Base-by-base conservation (phyloP, 1,140 invertebrate genomes). In the Drosophila parabipectinata region DNA sequence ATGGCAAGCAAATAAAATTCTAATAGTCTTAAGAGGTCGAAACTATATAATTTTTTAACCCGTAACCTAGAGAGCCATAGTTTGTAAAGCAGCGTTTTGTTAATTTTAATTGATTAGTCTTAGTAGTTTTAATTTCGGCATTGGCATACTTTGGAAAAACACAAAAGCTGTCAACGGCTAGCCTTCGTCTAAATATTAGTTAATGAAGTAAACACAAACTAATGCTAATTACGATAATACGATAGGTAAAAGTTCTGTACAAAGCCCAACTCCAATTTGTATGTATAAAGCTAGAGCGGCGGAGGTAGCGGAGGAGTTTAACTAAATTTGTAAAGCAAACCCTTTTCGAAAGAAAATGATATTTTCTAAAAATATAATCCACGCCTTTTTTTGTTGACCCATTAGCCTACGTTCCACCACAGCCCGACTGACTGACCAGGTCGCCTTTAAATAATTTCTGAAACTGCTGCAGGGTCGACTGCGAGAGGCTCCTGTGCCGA, bases 261-360 rank as follows among this genome's bases (percentile, higher is more conserved):
- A 87, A 87, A 87, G 83, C 66, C 83, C 78, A 79, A 88, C 82
- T 88, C 82, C 83, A 87, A 87, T 87, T 82, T 88, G 61, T 79
- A 88, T 88, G 79, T 82, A 82, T 64, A 88, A 87, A 66, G 41
- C 53, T 50, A 75, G 55, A 57, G 32, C 52, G 45, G 52, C 45
- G 50, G 55, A 61, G 26, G 26, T 28, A 28, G 41, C 5, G 41
- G 7, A 18, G 15, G 41, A 74, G 60, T 76, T 76, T 55, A 66
- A 54, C 54, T 67, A 75, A 67, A 75, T 47, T 47, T 74, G 63
- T 81, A 81, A 81, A 44, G 77, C 52, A 69, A 73, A 63, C n/a
- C 57, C 76, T 60, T 77, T 85, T 69, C 55, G 5, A 48, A 58
- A 66, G 61, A 74, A 74, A 75, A 74, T 58, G 41, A 75, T 68